These are phyloP conservation scores for Antheraea pernyi DNA, from an alignment of 1,140 invertebrate species.

Conservation along the genomic window DNA sequence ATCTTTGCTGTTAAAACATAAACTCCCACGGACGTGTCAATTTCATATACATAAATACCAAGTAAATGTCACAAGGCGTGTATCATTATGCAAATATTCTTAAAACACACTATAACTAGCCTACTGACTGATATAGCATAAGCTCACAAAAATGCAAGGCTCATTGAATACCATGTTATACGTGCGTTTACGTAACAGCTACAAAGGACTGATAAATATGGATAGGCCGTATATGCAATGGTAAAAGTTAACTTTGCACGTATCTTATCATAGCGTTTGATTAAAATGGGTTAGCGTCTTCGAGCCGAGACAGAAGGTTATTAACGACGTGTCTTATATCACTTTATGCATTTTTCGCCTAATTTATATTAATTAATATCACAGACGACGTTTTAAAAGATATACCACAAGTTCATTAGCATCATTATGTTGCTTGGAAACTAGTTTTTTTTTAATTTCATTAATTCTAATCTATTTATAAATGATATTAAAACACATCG, in stretches of 20 bases:
- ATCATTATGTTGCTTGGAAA: too few species aligned
- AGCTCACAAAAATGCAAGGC: slow-evolving; percentile 18
- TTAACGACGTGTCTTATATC: not conserved
- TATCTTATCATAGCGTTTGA: slow-evolving; percentile 13
- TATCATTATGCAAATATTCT: slow-evolving; percentile 18
- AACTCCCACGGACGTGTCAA: not conserved
- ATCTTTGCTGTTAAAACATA: not conserved
- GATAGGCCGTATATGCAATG: too few species aligned
- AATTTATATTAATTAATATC: not conserved
- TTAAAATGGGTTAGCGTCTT: slow-evolving; percentile 17
- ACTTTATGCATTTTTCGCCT: too few species aligned
- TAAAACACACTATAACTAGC: slow-evolving; percentile 10
- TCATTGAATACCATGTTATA: not conserved
- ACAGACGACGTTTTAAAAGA: too few species aligned
- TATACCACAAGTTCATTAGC: too few species aligned
- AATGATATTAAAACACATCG: too few species aligned
- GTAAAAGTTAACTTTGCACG: not conserved
- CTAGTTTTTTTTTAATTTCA: too few species aligned
- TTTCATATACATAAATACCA: not conserved
- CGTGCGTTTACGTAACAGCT: not conserved
- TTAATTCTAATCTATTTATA: too few species aligned
- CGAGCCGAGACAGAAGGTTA: not conserved
- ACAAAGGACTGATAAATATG: too few species aligned
- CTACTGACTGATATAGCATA: slow-evolving; percentile 17
- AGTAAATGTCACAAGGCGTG: not conserved